Percentiles rank a stretch among this genome's conserved stretches.
Evolutionary conservation across 2,113 vertebrate genomes (phyloP).

Genomic region (Orycteropus afer): DNA sequence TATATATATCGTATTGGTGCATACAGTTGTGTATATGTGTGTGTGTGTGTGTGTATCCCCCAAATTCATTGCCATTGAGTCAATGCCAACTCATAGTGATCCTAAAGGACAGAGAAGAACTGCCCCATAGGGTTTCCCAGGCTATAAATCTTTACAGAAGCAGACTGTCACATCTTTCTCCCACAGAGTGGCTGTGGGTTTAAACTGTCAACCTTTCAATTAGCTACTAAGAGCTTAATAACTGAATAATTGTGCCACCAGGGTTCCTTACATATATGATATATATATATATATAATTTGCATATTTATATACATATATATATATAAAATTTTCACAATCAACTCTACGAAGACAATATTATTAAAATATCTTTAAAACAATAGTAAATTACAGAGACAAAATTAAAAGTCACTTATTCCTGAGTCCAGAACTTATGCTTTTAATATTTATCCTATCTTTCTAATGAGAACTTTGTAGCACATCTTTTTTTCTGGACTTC

Average conservation of each 20-base stretch:
- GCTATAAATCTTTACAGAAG: background rate
- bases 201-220: too few species aligned
- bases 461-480: background rate
- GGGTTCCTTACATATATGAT: background rate
- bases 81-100: background rate
- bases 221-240: too few species aligned
- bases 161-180: background rate
- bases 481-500: background rate
- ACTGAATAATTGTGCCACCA: too few species aligned
- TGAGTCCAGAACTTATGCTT: background rate
- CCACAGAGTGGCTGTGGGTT: background rate
- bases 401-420: background rate
- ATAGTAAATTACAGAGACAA: background rate
- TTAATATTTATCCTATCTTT: background rate
- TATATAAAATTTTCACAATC: background rate
- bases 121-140: background rate
- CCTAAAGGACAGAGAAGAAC: too few species aligned
- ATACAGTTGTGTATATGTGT: too few species aligned
- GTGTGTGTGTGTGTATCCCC: too few species aligned
- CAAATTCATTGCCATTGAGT: too few species aligned
- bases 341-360: background rate
- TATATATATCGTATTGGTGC: too few species aligned
- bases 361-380: background rate
- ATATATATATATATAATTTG: background rate
- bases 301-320: background rate